Base-by-base conservation (phyloP, 2,113 vertebrate species). In the Hippocampus abdominalis region DNA sequence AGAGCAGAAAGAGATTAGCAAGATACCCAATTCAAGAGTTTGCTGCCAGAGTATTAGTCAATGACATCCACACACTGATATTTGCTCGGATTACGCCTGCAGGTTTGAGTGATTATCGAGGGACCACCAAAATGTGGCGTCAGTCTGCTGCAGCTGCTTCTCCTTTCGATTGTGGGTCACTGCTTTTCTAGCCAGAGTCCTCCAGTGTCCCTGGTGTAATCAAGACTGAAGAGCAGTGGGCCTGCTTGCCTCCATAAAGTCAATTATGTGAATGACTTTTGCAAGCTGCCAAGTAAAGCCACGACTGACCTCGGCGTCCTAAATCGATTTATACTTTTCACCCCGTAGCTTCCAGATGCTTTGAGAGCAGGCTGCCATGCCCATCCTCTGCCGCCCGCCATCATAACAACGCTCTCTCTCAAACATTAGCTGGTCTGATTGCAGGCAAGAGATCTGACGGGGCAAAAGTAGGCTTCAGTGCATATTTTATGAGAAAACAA, bases 271-370 rank as follows among this genome's bases (percentile, higher is more conserved):
- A 62, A 53, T 68, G 57, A 75, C 78, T 78, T 65, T 29, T 46
- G 76, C 73, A 78, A 61, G 10, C 56, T 76, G 86, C 72, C 72
- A 65, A 68, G 42, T 6, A 15, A 75, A 72, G 18, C 5, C 2
- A 65, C 70, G 29, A 48, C 82, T 84, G 88, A 85, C 70, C 75
- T 84, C 73, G 83, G 36, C 27, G 76, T 81, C 84, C 81, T 83
- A 78, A 75, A 10, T 36, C 59, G 29, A 21, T 61, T 61, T 39
- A 20, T 36, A 23, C 40, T 64, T 70, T 32, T 48, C 23, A 51
- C 39, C 48, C 46, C 48, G 40, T 20, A 36, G 62, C 25, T 20
- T 71, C 56, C 13, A 67, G 60, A 44, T 27, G 64, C 29, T 66
- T 78, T 66, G 56, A 66, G 23, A 12, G 9, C 44, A 16, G 56